Evolutionary conservation across 2,797 vertebrate genomes (phyloP).

Genomic region (Emys orbicularis): DNA sequence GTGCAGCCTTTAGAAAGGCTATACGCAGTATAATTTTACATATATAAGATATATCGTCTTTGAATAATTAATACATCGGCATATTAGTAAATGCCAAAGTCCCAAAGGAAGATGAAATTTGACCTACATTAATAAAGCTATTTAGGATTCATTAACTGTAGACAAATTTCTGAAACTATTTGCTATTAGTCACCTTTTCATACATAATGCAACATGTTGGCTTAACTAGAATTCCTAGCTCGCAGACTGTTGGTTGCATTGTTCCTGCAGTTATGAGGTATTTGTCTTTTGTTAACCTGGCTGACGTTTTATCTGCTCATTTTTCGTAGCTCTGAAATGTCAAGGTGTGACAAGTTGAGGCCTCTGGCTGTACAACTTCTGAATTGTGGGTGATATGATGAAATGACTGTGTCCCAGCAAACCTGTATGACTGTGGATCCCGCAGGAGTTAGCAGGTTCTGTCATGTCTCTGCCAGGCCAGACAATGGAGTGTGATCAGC

Average conservation of each 20-base stretch:
- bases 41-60: slow-evolving; percentile 41
- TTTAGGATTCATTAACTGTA: slow-evolving; percentile 83
- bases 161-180: slow-evolving; percentile 77
- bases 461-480: neutral
- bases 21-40: slow-evolving; percentile 52
- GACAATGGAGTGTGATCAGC: neutral
- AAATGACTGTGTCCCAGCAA: neutral
- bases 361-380: neutral
- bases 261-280: slow-evolving; percentile 18
- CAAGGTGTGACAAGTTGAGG: neutral
- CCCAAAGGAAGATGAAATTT: slow-evolving; percentile 77
- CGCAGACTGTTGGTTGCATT: slow-evolving; percentile 50
- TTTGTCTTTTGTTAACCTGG: slow-evolving; percentile 44
- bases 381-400: neutral
- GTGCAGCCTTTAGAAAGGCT: slow-evolving; percentile 26
- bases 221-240: slow-evolving; percentile 64
- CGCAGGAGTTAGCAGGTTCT: neutral
- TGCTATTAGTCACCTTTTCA: slow-evolving; percentile 76
- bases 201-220: slow-evolving; percentile 77
- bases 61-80: slow-evolving; percentile 76
- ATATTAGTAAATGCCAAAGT: slow-evolving; percentile 82
- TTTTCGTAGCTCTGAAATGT: slow-evolving; percentile 38
- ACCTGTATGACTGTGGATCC: neutral
- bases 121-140: slow-evolving; percentile 81
- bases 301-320: neutral